Evolutionary conservation across 2,797 vertebrate genomes (phyloP).

Genomic region (Tinamus major): DNA sequence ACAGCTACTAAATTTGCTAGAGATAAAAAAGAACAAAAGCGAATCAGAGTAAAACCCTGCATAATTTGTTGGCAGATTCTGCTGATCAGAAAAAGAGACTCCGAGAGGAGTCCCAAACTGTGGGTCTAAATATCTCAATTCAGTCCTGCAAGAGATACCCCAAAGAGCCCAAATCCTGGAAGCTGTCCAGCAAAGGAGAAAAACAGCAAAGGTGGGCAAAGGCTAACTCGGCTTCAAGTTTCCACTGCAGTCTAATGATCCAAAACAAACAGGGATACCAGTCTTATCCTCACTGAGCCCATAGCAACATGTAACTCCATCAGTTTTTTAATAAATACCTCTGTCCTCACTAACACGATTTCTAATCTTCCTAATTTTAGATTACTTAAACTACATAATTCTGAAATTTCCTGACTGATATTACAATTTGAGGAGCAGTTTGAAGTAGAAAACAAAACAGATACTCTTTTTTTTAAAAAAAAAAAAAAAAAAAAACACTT

Average conservation of each 20-base stretch:
- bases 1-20: neutral
- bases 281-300: neutral
- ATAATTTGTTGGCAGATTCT: neutral
- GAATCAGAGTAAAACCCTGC: neutral
- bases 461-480: neutral
- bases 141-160: neutral
- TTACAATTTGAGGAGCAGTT: neutral
- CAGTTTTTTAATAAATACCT: fast-evolving
- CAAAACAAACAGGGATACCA: neutral
- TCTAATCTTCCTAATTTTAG: neutral
- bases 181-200: neutral
- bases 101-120: fast-evolving
- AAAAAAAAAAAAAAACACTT: neutral
- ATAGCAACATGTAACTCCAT: neutral
- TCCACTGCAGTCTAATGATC: neutral
- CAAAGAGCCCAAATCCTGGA: neutral
- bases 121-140: neutral
- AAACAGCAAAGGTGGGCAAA: neutral
- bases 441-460: neutral
- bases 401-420: neutral
- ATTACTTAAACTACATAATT: too few species aligned
- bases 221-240: neutral
- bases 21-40: neutral
- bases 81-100: neutral
- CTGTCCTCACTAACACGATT: neutral